phyloP scores from a whole-genome alignment of 1,140 invertebrate genomes.

The Myzus persicae region DNA sequence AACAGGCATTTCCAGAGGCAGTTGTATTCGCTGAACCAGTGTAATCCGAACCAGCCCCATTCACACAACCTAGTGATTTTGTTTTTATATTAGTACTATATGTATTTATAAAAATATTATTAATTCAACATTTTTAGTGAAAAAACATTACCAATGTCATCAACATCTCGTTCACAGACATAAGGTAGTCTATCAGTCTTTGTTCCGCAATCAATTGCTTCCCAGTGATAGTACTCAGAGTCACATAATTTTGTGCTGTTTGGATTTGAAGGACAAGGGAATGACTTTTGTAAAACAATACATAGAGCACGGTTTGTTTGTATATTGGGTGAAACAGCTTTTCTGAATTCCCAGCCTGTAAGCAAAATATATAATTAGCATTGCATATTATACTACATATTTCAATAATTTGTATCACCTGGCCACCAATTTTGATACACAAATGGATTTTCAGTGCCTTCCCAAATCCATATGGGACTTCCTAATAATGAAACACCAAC shows the following conservation, averaged over 20 bases:
- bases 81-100: background rate
- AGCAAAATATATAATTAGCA: conserved; percentile 10
- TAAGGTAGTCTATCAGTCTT: conserved; percentile 66
- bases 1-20: conserved; percentile 66
- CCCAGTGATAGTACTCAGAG: conserved; percentile 70
- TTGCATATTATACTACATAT: background rate
- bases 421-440: conserved; percentile 65
- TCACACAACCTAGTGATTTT: conserved; percentile 66
- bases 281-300: conserved; percentile 65
- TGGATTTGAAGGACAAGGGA: conserved; percentile 64
- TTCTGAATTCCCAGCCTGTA: conserved; percentile 65
- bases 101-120: background rate
- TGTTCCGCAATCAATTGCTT: conserved; percentile 66
- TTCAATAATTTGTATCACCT: conserved; percentile 62
- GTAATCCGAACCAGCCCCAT: conserved; percentile 67
- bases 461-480: conserved; percentile 68
- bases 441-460: conserved; percentile 64
- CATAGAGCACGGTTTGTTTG: conserved; percentile 63
- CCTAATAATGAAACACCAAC: conserved; percentile 67
- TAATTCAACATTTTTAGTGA: background rate
- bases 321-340: conserved; percentile 61
- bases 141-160: conserved; percentile 66
- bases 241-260: conserved; percentile 61
- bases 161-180: conserved; percentile 67
- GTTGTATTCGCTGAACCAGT: conserved; percentile 68